These are phyloP conservation scores for Propithecus perrieri DNA, from an alignment of 2,797 vertebrate species.

Conservation along the genomic window DNA sequence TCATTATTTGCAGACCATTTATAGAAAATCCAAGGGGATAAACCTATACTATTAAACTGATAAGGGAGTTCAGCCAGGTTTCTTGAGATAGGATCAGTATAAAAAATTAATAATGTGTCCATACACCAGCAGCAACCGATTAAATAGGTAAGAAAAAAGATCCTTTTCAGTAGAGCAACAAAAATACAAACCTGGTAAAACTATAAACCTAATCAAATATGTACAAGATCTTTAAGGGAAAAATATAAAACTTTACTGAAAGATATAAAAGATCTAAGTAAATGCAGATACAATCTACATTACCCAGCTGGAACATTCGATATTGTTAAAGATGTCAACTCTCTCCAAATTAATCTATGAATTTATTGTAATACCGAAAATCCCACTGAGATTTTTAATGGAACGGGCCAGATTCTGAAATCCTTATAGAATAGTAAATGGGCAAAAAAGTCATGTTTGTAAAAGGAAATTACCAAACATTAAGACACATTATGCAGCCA, in stretches of 20 bases:
- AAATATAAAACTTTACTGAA: neutral
- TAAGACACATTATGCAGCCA: neutral
- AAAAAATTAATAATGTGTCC: neutral
- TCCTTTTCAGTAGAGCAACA: neutral
- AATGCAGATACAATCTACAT: neutral
- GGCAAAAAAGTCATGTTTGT: neutral
- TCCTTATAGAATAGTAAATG: constrained; percentile 27
- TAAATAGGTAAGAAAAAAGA: neutral
- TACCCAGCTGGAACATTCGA: neutral
- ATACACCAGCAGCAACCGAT: neutral
- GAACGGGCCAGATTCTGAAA: constrained; percentile 37
- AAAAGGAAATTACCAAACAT: constrained; percentile 37
- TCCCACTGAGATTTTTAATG: constrained; percentile 20
- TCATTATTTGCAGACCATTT: constrained; percentile 16
- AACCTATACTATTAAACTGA: neutral
- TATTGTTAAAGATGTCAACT: constrained; percentile 15
- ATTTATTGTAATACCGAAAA: constrained; percentile 10
- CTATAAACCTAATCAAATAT: neutral
- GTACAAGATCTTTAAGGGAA: neutral
- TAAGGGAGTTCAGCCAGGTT: neutral
- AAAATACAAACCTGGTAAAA: neutral
- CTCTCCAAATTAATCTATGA: neutral
- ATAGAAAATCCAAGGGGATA: constrained; percentile 23
- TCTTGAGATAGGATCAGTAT: constrained; percentile 24
- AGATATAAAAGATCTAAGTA: constrained; percentile 5